Evolutionary conservation across 2,888 invertebrate species (phyloP).

Genomic region (Scotopteryx bipunctaria): DNA sequence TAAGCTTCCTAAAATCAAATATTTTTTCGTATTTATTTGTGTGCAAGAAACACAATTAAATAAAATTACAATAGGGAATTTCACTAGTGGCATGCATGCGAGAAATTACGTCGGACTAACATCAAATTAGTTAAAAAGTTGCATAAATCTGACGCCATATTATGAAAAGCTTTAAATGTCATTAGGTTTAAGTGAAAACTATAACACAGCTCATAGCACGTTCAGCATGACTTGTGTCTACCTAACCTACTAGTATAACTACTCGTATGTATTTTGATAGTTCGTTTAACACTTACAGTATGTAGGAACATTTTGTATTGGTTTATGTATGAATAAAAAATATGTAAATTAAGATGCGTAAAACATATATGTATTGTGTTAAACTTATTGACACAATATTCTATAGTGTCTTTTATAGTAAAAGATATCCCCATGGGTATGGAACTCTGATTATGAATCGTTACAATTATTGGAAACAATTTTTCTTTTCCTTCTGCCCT

Average conservation of each 20-base stretch:
- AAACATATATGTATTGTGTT: neutral
- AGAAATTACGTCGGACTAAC: constrained; percentile 39
- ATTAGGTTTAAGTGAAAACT: neutral
- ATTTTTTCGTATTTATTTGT: constrained; percentile 2
- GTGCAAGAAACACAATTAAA: too few species aligned
- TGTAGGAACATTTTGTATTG: neutral
- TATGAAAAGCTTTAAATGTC: neutral
- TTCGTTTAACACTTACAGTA: too few species aligned
- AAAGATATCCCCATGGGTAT: neutral
- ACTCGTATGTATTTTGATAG: too few species aligned
- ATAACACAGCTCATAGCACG: constrained; percentile 18
- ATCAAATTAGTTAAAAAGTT: constrained; percentile 33
- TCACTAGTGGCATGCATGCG: constrained; percentile 57
- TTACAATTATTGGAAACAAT: neutral
- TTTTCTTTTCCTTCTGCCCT: neutral
- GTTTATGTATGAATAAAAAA: neutral
- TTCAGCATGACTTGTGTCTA: too few species aligned
- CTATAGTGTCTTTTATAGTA: neutral
- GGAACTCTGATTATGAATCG: constrained; percentile 7
- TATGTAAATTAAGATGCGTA: neutral
- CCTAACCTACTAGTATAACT: too few species aligned
- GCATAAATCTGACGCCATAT: neutral
- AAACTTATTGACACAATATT: neutral
- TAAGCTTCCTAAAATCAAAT: constrained; percentile 10
- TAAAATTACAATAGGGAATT: constrained; percentile 25